phyloP scores from a whole-genome alignment of 2,113 vertebrate genomes.

The Miniopterus natalensis region DNA sequence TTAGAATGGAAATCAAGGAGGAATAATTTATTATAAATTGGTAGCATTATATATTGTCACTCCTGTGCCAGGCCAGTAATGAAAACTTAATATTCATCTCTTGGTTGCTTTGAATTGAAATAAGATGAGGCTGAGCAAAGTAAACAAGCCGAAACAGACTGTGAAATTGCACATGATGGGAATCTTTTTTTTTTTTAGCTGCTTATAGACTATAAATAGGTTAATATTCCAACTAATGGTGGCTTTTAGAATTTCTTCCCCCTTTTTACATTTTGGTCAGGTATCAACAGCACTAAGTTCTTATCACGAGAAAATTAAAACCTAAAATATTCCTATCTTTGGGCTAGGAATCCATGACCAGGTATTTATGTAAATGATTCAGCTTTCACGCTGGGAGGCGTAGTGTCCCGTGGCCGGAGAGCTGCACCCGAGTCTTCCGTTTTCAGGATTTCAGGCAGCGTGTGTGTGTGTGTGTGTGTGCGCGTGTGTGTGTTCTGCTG shows the following conservation, averaged over 20 bases:
- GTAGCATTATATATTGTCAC: background rate
- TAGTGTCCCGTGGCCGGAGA: slow-evolving; percentile 12
- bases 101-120: slow-evolving; percentile 88
- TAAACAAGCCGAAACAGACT: slow-evolving; percentile 88
- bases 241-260: background rate
- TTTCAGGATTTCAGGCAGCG: background rate
- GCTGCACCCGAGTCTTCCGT: background rate
- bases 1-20: background rate
- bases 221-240: slow-evolving; percentile 67
- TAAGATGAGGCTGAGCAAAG: slow-evolving; percentile 84
- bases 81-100: slow-evolving; percentile 91
- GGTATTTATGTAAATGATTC: slow-evolving; percentile 78
- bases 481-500: background rate
- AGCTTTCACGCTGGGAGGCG: slow-evolving; percentile 62
- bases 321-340: slow-evolving; percentile 60
- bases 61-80: background rate
- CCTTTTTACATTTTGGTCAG: slow-evolving; percentile 44
- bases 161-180: slow-evolving; percentile 87
- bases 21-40: slow-evolving; percentile 45
- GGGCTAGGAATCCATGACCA: slow-evolving; percentile 68
- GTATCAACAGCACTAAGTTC: slow-evolving; percentile 64
- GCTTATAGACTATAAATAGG: slow-evolving; percentile 77
- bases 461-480: background rate
- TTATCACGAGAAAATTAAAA: slow-evolving; percentile 30
- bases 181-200: slow-evolving; percentile 82